Conservation (phyloP, 2,113 vertebrate species). For the Mugil cephalus region DNA sequence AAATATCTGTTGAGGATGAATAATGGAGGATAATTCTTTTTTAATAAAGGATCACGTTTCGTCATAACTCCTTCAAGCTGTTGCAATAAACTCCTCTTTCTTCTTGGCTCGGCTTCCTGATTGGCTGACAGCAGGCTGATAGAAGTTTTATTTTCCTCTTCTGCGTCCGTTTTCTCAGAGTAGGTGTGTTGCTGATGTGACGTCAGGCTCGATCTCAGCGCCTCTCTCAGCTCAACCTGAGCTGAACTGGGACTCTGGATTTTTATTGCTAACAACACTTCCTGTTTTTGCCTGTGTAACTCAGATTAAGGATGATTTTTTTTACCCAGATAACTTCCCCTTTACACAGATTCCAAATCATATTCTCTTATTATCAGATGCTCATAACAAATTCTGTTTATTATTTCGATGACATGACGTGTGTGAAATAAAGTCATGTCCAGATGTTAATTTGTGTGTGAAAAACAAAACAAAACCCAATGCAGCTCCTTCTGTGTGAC, state of each 20-base stretch:
- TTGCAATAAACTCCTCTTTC: neutral
- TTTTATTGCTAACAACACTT: neutral
- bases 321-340: neutral
- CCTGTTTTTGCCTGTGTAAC: slow-evolving; percentile 38
- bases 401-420: too few relatives aligned
- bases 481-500: neutral
- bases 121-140: neutral
- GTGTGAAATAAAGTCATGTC: too few relatives aligned
- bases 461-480: fast-evolving
- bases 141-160: slow-evolving; percentile 18
- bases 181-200: slow-evolving; percentile 28
- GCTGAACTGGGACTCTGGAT: neutral
- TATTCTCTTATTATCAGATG: neutral
- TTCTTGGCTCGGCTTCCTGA: too few relatives aligned
- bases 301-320: slow-evolving; percentile 2
- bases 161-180: neutral
- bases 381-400: too few relatives aligned
- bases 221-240: slow-evolving; percentile 32
- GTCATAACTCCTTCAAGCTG: too few relatives aligned
- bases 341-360: neutral
- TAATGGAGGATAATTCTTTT: too few relatives aligned
- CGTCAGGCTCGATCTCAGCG: slow-evolving; percentile 1
- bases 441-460: neutral
- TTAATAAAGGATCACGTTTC: too few relatives aligned
- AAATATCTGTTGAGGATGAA: too few relatives aligned